phyloP scores from a whole-genome alignment of 1,140 invertebrate genomes.

The Heliconius nattereri region DNA sequence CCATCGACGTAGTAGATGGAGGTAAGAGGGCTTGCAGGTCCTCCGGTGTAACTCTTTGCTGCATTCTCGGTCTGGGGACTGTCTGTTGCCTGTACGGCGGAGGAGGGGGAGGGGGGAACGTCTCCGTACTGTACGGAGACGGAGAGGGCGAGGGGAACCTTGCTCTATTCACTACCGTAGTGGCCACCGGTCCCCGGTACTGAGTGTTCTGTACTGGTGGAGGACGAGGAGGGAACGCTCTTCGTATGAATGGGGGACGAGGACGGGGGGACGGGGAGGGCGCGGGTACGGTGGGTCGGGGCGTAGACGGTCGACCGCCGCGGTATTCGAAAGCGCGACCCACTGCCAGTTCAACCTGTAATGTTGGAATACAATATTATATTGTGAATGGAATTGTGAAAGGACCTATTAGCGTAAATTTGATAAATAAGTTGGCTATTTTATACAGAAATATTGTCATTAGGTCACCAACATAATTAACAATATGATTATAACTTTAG shows the following conservation, averaged over 20 bases:
- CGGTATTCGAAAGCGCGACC: constrained; percentile 76
- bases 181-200: constrained; percentile 58
- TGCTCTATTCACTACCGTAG: constrained; percentile 55
- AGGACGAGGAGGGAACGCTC: constrained; percentile 47
- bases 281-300: constrained; percentile 68
- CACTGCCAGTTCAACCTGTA: constrained; percentile 71
- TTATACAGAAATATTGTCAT: not conserved
- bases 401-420: not conserved
- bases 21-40: constrained; percentile 79
- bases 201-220: constrained; percentile 42
- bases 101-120: constrained; percentile 61
- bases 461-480: not conserved
- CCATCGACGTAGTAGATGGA: constrained; percentile 81
- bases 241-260: constrained; percentile 53
- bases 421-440: not conserved
- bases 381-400: not conserved
- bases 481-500: not conserved
- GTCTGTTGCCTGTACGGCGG: constrained; percentile 52
- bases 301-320: constrained; percentile 50
- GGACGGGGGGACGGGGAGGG: constrained; percentile 48
- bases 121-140: constrained; percentile 53
- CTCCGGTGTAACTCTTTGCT: constrained; percentile 67
- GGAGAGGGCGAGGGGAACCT: constrained; percentile 62
- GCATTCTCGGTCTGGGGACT: constrained; percentile 56
- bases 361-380: not conserved